Evolutionary conservation across 2,797 vertebrate species (phyloP).

Genomic region (Dicrostonyx torquatus): DNA sequence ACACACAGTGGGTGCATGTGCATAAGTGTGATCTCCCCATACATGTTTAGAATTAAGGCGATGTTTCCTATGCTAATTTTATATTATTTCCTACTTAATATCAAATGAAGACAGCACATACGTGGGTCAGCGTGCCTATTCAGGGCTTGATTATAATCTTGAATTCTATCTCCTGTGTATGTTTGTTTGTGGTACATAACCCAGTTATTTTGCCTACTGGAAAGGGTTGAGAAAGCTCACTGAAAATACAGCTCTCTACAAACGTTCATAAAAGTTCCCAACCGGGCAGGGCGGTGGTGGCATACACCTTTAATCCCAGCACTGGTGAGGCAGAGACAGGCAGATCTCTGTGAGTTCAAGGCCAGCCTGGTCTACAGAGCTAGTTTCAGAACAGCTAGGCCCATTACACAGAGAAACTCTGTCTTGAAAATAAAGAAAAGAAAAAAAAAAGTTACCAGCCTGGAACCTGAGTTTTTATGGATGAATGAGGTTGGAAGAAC

Average conservation of each 20-base stretch:
- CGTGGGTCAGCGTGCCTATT: neutral
- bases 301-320: too few species aligned
- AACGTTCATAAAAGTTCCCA: neutral
- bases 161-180: neutral
- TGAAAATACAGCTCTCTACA: neutral
- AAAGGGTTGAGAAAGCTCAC: neutral
- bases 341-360: too few species aligned
- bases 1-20: neutral
- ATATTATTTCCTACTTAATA: neutral
- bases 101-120: neutral
- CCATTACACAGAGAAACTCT: too few species aligned
- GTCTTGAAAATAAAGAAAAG: too few species aligned
- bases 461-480: neutral
- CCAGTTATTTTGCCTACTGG: constrained; percentile 4
- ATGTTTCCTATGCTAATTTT: neutral
- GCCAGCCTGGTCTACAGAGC: too few species aligned
- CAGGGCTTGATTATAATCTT: neutral
- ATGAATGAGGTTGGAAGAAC: neutral
- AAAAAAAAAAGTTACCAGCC: neutral
- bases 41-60: neutral
- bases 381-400: too few species aligned
- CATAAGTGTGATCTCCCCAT: neutral
- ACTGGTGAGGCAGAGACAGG: too few species aligned
- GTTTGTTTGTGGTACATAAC: neutral
- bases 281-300: too few species aligned